Conservation (phyloP, 2,113 vertebrate genomes). For the Meleagris gallopavo region DNA sequence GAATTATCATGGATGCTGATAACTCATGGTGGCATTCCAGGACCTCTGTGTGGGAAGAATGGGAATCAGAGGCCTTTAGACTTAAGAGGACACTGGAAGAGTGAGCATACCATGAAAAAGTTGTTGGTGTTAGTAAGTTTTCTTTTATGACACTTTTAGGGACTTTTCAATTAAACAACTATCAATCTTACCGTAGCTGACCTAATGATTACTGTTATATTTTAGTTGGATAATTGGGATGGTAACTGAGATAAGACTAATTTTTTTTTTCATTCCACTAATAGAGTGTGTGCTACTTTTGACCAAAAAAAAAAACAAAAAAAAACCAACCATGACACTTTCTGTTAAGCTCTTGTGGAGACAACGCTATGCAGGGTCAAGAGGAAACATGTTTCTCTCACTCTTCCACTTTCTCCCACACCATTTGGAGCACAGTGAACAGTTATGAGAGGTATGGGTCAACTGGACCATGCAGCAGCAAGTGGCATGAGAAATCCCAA, state of each 20-base stretch:
- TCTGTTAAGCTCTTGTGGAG: background rate
- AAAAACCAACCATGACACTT: background rate
- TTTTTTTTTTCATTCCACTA: background rate
- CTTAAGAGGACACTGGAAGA: background rate
- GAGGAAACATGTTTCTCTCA: background rate
- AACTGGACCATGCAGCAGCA: rapidly evolving
- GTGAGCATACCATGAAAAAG: background rate
- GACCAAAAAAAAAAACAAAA: background rate
- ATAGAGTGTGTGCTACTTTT: background rate
- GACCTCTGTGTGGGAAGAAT: background rate
- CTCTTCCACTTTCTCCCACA: background rate
- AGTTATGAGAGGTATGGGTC: background rate
- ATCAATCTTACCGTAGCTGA: background rate
- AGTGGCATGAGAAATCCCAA: background rate
- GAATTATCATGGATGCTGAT: background rate
- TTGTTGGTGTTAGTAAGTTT: background rate
- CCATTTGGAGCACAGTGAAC: background rate
- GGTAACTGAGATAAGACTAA: background rate
- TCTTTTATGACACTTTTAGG: background rate
- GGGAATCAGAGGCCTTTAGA: rapidly evolving
- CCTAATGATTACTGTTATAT: background rate
- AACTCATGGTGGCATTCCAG: background rate
- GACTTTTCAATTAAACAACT: background rate
- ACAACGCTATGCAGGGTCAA: background rate
- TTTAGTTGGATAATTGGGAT: background rate